Base-by-base conservation (phyloP, 2,113 vertebrate genomes). In the Ivindomyrus marchei region DNA sequence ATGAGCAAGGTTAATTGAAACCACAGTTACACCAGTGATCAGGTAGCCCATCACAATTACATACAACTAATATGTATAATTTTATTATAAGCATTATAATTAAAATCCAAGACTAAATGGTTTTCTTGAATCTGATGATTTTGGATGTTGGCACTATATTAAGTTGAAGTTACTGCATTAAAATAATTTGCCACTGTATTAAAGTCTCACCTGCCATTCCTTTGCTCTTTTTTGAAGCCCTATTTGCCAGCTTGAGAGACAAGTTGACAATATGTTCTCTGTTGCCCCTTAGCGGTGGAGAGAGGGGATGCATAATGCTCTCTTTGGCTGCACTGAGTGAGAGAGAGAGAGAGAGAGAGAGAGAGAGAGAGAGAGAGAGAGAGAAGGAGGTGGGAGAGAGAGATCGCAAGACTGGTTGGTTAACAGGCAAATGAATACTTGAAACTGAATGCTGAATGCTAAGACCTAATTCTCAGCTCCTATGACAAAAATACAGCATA, bases 251-350 rank as follows among this genome's bases (percentile, higher is more conserved):
- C 39, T 46, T 80, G 74, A 42, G 89, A 89, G 90, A 90, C 80
- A 89, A 91, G 91, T 90, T 93, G 66, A 84, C 92, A 89, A 89
- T 77, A 8, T 92, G 89, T 93, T 89, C 92, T 58, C 66, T 88
- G 87, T 92, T 89, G 90, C 74, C 90, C 89, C 56, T 92, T 90
- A 89, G 42, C 56, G 74, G 88, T 42, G 87, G 92, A 74, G 92
- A 93, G 91, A 56, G 86, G 88, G 90, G 90, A 74, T 92, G 74
- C 39, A 92, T 88, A 8, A 88, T 91, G 91, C 90, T 95, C 92
- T 94, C 94, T 94, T 93, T 95, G 94, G 89, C 93, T 94, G 94
- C 94, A 80, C 96, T 96, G 90, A 94, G 93, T 90, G 91, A 93
- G 46, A 91, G 80, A 93, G 46, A 36, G 36, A 77, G 15, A 39